Conservation (phyloP, 2,888 invertebrate species). For the Chirona hameri region DNA sequence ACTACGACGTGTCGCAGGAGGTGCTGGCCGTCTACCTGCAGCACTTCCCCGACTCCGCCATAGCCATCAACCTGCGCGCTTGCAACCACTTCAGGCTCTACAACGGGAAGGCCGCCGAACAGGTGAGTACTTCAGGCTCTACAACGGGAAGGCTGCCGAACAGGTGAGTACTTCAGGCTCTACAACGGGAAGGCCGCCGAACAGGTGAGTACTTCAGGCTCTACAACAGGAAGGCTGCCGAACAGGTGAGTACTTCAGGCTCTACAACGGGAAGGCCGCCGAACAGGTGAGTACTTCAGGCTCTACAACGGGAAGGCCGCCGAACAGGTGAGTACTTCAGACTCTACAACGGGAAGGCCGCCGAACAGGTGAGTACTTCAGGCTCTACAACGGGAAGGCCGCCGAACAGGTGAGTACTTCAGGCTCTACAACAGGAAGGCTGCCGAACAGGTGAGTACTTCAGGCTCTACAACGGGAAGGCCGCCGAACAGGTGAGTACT, state of each 20-base stretch:
- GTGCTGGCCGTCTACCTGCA: slow-evolving; percentile 90
- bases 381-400: slow-evolving; percentile 87
- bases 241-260: slow-evolving; percentile 55
- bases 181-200: slow-evolving; percentile 95
- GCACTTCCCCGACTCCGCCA: slow-evolving; percentile 86
- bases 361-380: slow-evolving; percentile 52
- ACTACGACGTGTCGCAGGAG: slow-evolving; percentile 97
- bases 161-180: slow-evolving; percentile 59
- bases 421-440: slow-evolving; percentile 88
- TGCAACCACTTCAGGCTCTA: slow-evolving; percentile 81
- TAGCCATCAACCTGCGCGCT: slow-evolving; percentile 89
- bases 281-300: slow-evolving; percentile 54
- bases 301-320: too few species aligned
- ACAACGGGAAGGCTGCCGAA: slow-evolving; percentile 67
- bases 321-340: slow-evolving; percentile 54
- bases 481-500: slow-evolving; percentile 47
- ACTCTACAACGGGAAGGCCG: slow-evolving; percentile 77
- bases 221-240: neutral
- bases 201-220: slow-evolving; percentile 44
- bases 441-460: slow-evolving; percentile 69
- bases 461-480: slow-evolving; percentile 81
- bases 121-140: slow-evolving; percentile 63
- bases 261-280: slow-evolving; percentile 94
- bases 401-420: slow-evolving; percentile 73
- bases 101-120: slow-evolving; percentile 91